A percentile compares a stretch with the other conserved stretches of the same genome.
phyloP scores from a whole-genome alignment of 2,113 vertebrate species.

The Elanus axillaris region DNA sequence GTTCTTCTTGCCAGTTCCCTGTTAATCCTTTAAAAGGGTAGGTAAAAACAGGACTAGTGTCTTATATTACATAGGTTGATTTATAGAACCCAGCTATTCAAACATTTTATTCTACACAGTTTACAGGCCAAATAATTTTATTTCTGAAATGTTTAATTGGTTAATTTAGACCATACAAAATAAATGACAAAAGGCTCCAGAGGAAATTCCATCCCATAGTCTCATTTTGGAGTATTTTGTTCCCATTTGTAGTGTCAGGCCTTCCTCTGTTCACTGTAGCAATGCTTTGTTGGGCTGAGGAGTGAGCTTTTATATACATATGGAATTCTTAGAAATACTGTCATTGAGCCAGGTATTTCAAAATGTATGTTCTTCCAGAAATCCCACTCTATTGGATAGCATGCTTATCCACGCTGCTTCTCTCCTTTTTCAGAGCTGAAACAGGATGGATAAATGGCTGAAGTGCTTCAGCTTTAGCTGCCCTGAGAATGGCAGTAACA shows the following conservation, averaged over 20 bases:
- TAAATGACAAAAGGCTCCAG: neutral
- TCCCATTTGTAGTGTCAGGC: neutral
- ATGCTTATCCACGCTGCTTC: neutral
- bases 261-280: neutral
- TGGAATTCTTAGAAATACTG: neutral
- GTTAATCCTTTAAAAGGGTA: slow-evolving; percentile 61
- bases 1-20: slow-evolving; percentile 55
- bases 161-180: slow-evolving; percentile 46
- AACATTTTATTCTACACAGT: slow-evolving; percentile 41
- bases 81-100: slow-evolving; percentile 63
- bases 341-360: neutral
- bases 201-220: neutral
- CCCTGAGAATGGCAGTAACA: neutral
- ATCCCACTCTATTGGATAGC: neutral
- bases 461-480: neutral
- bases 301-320: neutral
- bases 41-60: slow-evolving; percentile 43
- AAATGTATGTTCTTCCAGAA: neutral
- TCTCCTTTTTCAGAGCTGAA: neutral
- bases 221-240: slow-evolving; percentile 34
- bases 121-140: slow-evolving; percentile 30
- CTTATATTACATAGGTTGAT: slow-evolving; percentile 55
- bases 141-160: slow-evolving; percentile 59
- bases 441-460: neutral
- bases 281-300: neutral